Evolutionary conservation across 2,113 vertebrate species (phyloP), one percentile per base, ranked within the genome.

Genomic region (Choloepus hoffmanni): DNA sequence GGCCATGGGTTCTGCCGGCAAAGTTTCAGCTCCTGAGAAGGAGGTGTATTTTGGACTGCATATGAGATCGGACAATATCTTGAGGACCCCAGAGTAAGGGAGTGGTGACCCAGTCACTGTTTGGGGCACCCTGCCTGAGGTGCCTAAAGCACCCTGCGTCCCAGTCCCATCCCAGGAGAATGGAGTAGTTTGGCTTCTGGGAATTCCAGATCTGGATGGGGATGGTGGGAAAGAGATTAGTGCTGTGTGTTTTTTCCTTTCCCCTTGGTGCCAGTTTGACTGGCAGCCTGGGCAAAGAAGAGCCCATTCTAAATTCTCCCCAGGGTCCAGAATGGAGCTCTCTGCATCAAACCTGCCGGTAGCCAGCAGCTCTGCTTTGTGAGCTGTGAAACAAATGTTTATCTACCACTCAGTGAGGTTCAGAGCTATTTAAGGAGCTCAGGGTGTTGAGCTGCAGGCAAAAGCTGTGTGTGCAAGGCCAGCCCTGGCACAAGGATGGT

Each of bases 331-430:
- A 97, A 97, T 98, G 98, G 98, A 98, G 94, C 98, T 98, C 98
- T 98, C 98, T 98, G 98, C 95, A 94, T 97, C 97, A 94, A 98
- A 98, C 95, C 98, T 98, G 98, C 98, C 97, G 97, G 98, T 97
- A 97, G 98, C 98, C 96, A 89, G 98, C 98, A 98, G 98, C 98
- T 98, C 98, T 98, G 98, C 98, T 98, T 98, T 98, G 98, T 98
- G 98, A 98, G 98, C 98, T 99, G 98, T 98, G 98, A 99, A 98
- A 98, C 98, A 98, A 98, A 98, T 98, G 98, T 99, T 99, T 98
- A 98, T 98, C 98, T 98, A 98, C 96, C 97, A 95, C 98, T 98
- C 98, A 94, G 98, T 90, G 95, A 68, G 63, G 96, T 94, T 98
- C 98, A 97, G 98, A 90, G 94, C 97, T 95, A 78, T 97, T 97